phyloP scores from a whole-genome alignment of 2,888 invertebrate genomes.

The Ornithoptera priamus region DNA sequence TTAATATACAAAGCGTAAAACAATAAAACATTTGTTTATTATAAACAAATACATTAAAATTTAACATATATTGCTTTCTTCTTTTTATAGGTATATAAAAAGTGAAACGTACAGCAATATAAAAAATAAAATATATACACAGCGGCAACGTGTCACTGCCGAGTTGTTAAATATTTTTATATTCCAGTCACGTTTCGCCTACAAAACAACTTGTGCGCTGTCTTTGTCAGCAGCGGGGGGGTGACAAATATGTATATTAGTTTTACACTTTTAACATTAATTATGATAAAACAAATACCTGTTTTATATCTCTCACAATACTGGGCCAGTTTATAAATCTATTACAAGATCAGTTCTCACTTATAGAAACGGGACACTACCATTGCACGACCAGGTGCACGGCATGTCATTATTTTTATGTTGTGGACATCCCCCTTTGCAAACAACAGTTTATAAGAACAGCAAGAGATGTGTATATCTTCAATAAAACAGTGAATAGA shows the following conservation, averaged over 20 bases:
- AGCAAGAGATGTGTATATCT: too few species aligned
- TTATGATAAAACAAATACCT: neutral
- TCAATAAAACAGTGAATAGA: too few species aligned
- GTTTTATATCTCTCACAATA: neutral
- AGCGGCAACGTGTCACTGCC: slow-evolving; percentile 6
- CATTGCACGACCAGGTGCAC: too few species aligned
- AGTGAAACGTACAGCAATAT: too few species aligned
- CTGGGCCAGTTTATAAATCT: too few species aligned
- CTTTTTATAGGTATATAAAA: slow-evolving; percentile 4
- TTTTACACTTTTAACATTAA: slow-evolving; percentile 2
- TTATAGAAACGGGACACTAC: too few species aligned
- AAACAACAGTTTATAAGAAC: too few species aligned
- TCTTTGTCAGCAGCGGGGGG: slow-evolving; percentile 11
- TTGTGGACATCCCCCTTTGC: too few species aligned
- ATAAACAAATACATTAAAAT: neutral
- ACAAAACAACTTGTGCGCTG: slow-evolving; percentile 16
- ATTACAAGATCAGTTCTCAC: too few species aligned
- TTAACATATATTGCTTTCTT: neutral
- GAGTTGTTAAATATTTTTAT: slow-evolving; percentile 22
- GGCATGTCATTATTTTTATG: too few species aligned
- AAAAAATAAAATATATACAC: neutral
- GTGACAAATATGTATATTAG: slow-evolving; percentile 6
- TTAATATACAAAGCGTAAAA: too few species aligned
- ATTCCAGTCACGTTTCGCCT: slow-evolving; percentile 21
- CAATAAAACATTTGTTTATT: too few species aligned